Conservation (phyloP, 2,113 vertebrate genomes). For the Protobothrops flavoviridis region DNA sequence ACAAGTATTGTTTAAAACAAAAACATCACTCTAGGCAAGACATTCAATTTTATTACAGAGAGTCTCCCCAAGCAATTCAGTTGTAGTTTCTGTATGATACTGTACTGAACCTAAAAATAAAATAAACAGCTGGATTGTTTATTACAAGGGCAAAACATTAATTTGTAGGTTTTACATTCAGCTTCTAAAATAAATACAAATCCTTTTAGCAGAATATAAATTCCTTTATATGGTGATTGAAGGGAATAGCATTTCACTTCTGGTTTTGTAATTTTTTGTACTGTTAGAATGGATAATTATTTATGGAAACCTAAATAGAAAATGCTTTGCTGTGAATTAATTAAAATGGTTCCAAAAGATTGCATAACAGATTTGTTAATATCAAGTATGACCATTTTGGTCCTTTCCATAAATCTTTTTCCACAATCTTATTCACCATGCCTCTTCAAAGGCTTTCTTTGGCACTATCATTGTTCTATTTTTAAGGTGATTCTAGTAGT, state of each 20-base stretch:
- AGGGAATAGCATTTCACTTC: conserved; percentile 2
- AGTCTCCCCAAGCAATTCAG: not conserved
- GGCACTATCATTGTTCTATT: not conserved
- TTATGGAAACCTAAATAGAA: conserved; percentile 7
- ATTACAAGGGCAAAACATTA: not conserved
- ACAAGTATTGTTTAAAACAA: not conserved
- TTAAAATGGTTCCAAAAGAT: not conserved
- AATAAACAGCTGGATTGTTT: not conserved
- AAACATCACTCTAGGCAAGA: not conserved
- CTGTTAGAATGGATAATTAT: conserved; percentile 14
- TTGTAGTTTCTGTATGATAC: no score
- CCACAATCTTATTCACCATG: not conserved
- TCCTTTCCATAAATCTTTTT: not conserved
- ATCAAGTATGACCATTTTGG: not conserved
- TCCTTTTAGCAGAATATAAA: not conserved
- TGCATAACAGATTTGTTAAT: not conserved
- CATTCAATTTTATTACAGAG: not conserved
- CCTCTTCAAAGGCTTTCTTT: not conserved
- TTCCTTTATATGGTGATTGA: not conserved
- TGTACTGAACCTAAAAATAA: not conserved
- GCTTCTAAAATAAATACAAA: not conserved
- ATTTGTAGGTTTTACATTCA: not conserved
- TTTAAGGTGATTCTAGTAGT: not conserved
- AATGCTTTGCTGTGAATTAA: conserved; percentile 24
- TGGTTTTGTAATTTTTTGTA: not conserved